Evolutionary conservation across 2,888 invertebrate genomes (phyloP), one percentile per base, ranked within the genome.

Genomic region (Sinentomon sp.): DNA sequence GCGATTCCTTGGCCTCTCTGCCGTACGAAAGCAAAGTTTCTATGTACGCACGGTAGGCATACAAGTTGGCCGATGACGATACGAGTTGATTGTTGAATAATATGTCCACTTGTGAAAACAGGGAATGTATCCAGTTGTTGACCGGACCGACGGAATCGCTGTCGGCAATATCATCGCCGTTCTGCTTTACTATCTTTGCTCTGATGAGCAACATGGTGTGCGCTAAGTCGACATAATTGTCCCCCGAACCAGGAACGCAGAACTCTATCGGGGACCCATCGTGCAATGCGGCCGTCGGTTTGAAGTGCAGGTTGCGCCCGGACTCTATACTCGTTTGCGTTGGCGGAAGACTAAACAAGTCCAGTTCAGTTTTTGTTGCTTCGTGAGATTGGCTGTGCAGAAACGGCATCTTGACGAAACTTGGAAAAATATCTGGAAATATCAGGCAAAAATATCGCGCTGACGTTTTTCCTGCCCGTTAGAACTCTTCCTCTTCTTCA

Each of bases 91-190:
- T 32, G 10, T 32, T 37, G 4, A 41, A 34, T 18, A 17, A 28
- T 1, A 36, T 24, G 18, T 41, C 39, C 21, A 31, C 23, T 21
- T 38, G 35, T 10, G 28, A 28, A 34, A 40, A 40, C n/a, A 40
- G 7, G 6, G 36, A 17, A 20, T 40, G 40, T 1, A 38, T 13
- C 7, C 37, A 35, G 19, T 32, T 29, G 17, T 40, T 38, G 1
- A 21, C 6, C 18, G 37, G 28, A 5, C 30, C 30, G 6, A 40
- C 20, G 12, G 34, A 28, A 6, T 17, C 28, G 1, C 4, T 13
- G 10, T n/a, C 12, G 1, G 18, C 5, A 10, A 40, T 21, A 25
- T 30, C 24, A 7, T 14, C 26, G 3, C 34, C 36, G 25, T 37
- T 33, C 5, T 28, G 3, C 5, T 35, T 23, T 16, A 17, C 17